phyloP scores from a whole-genome alignment of 2,888 invertebrate species.

The Coelinius sp. region DNA sequence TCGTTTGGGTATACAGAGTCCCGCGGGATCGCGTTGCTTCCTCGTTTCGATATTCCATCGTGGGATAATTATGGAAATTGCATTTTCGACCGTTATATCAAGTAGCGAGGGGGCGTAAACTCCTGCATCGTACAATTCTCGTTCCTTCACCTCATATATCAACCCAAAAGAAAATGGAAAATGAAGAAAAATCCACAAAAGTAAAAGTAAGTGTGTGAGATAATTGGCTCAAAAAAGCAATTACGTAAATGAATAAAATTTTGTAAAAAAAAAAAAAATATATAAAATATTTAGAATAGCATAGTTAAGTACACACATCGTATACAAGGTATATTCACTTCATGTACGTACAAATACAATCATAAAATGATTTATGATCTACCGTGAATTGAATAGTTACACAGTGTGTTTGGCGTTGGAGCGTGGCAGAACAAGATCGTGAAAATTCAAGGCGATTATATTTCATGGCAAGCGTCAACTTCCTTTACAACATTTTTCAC shows the following conservation, averaged over 20 bases:
- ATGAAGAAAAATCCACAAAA: slow-evolving; percentile 7
- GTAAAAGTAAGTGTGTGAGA: too few species aligned
- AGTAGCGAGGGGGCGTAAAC: slow-evolving; percentile 54
- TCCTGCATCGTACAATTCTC: slow-evolving; percentile 52
- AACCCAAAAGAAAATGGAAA: not conserved
- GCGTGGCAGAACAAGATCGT: slow-evolving; percentile 26
- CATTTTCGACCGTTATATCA: slow-evolving; percentile 59
- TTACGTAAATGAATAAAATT: too few species aligned
- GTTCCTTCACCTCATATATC: slow-evolving; percentile 46
- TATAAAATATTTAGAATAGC: slow-evolving; percentile 20
- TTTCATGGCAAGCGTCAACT: slow-evolving; percentile 18
- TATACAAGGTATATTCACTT: not conserved
- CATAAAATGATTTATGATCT: slow-evolving; percentile 29
- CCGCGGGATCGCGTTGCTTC: slow-evolving; percentile 42
- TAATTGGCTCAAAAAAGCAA: too few species aligned
- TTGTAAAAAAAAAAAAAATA: too few species aligned
- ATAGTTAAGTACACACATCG: not conserved
- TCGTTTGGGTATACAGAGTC: slow-evolving; percentile 31
- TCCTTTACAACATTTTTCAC: slow-evolving; percentile 5
- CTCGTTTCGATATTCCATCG: slow-evolving; percentile 54
- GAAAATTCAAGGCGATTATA: slow-evolving; percentile 27
- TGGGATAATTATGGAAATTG: slow-evolving; percentile 62
- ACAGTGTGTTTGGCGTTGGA: slow-evolving; percentile 27
- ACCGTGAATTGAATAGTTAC: slow-evolving; percentile 33
- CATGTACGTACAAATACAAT: slow-evolving; percentile 16